Base-by-base conservation (phyloP, 2,797 vertebrate species). In the Takifugu ocellatus region DNA sequence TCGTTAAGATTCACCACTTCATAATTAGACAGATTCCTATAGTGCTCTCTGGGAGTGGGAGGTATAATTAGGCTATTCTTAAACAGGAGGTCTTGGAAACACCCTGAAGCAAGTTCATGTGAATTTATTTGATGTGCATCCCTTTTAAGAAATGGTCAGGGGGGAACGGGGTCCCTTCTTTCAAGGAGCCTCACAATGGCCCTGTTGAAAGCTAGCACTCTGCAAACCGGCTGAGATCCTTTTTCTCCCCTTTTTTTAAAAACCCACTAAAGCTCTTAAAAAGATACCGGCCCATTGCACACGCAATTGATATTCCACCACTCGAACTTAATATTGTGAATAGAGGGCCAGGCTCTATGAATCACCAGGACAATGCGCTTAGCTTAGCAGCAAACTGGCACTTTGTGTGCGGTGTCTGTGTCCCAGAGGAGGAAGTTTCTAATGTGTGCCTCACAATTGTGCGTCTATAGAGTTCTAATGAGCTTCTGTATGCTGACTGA, bases 391-490 rank as follows among this genome's bases (percentile, higher is more conserved):
- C 93, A 93, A 94, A 92, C 92, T 91, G 92, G 92, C 94, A 93
- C 92, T 92, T 94, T 88, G 84, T 92, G 92, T 93, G 90, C 89
- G 81, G 91, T 91, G 92, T 94, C 91, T 92, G 89, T 90, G 92
- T 87, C 90, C 86, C 88, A 87, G 90, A 87, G 82, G 92, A 92
- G 91, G 94, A 92, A 94, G 93, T 95, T 95, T 93, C 93, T 92
- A 93, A 93, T 94, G 90, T 92, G 93, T 88, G 91, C 89, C 91
- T 91, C 91, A 92, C 94, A 92, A 94, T 93, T 93, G 94, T 94
- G 87, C 91, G 92, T 94, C 94, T 95, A 93, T 96, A 94, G 94
- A 95, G 94, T 95, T 93, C 94, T 96, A 96, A 96, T 96, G 94
- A 96, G 94, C 92, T 95, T 90, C 92, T 92, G 78, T 88, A 70